phyloP scores from a whole-genome alignment of 2,113 vertebrate species.

The Cryptoleucopteryx plumbea region DNA sequence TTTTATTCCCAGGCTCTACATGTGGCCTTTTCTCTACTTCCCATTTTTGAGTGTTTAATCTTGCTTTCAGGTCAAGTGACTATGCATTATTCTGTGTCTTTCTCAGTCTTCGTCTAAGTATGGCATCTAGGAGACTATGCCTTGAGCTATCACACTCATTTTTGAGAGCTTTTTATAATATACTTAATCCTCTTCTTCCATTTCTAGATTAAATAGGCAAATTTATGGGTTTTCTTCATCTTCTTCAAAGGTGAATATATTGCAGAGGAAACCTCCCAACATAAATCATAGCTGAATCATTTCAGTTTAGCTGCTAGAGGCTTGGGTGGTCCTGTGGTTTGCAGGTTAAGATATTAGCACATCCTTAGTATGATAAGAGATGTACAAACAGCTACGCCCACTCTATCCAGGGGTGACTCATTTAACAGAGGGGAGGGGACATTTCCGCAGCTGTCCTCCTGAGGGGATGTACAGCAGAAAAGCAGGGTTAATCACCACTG shows the following conservation, averaged over 20 bases:
- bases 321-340: conserved; percentile 29
- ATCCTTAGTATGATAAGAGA: conserved; percentile 49
- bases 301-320: not conserved
- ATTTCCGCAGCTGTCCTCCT: not conserved
- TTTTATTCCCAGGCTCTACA: not conserved
- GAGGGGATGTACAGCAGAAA: not conserved
- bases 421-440: not conserved
- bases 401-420: not conserved
- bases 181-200: not conserved
- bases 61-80: not conserved
- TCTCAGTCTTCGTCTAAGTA: not conserved
- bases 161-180: not conserved
- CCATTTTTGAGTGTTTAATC: not conserved
- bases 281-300: conserved; percentile 9
- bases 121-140: not conserved
- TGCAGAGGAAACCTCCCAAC: not conserved
- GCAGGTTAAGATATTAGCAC: conserved; percentile 47
- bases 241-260: not conserved
- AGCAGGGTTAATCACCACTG: not conserved
- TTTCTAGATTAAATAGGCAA: not conserved
- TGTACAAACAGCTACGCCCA: not conserved
- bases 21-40: not conserved
- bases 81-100: not conserved
- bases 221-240: not conserved
- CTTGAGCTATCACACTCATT: not conserved